Percentiles rank a stretch among this genome's conserved stretches.
Evolutionary conservation across 2,113 vertebrate genomes (phyloP).

Genomic region (Mionectes macconnelli): DNA sequence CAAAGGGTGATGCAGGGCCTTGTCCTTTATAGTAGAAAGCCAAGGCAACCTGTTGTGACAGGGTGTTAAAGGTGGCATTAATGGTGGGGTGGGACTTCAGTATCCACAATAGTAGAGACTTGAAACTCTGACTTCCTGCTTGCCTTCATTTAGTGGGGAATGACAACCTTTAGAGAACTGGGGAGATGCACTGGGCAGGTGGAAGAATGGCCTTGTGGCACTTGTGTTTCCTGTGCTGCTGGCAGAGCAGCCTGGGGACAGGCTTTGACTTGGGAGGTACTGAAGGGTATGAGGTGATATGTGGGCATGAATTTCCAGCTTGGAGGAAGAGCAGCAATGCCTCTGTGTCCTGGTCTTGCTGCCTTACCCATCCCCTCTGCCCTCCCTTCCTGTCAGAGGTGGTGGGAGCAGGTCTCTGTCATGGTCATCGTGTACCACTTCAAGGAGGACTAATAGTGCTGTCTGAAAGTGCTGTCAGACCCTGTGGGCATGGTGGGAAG

Average conservation of each 20-base stretch:
- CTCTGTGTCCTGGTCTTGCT: neutral
- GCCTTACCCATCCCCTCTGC: neutral
- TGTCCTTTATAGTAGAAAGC: neutral
- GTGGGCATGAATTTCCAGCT: fast-evolving
- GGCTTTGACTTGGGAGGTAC: neutral
- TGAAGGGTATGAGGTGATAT: neutral
- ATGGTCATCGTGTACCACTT: neutral
- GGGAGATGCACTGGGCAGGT: neutral
- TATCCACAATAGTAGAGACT: neutral
- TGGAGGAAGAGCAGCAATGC: neutral
- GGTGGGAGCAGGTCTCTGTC: neutral
- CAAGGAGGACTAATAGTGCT: neutral
- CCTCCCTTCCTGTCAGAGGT: fast-evolving
- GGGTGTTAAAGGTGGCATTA: neutral
- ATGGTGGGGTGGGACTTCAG: neutral
- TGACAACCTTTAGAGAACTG: neutral
- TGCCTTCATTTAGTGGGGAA: neutral
- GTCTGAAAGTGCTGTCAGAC: neutral
- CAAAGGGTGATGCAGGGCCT: neutral
- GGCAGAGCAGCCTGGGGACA: neutral
- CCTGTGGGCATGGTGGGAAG: neutral
- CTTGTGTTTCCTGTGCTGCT: neutral
- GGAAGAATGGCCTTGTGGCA: neutral
- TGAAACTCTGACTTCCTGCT: neutral
- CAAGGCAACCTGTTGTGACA: neutral